Base-by-base conservation (phyloP, 2,797 vertebrate genomes). In the Darevskia mixta region DNA sequence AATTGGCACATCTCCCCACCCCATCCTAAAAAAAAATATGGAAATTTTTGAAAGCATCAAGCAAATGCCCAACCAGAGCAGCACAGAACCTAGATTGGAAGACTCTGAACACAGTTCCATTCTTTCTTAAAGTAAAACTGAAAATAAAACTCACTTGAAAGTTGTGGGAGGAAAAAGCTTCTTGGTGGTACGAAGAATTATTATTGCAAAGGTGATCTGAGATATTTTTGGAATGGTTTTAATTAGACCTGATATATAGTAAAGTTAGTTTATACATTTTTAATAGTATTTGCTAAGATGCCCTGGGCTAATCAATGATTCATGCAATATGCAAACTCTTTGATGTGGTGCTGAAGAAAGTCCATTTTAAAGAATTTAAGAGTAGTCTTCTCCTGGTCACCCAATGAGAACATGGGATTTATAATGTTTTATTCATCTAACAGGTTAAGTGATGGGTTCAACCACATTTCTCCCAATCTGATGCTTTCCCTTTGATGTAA, bases 381-480 rank as follows among this genome's bases (percentile, higher is more conserved):
- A 83, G 32, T 83, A 87, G 32, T 29, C 79, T 78, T 38, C 27
- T 89, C 38, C 73, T 82, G 43, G 27, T 78, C 55, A 49, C 32
- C 49, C 55, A 89, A 79, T 73, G 29, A 66, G n/a, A 86, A 25
- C 66, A 78, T 72, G 41, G n/a, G 58, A 18, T 86, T 79, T 83
- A 9, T 82, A n/a, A 85, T 88, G 87, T 85, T 88, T 88, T 80
- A 88, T 88, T 88, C 67, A 88, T 85, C 78, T 66, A 79, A 71
- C 67, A 78, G 82, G 87, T 88, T 88, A 85, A 84, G 58, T 71
- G 87, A 88, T 73, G 87, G 67, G 67, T 79, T 87, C 81, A 83
- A 43, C 38, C 8, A 20, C 67, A 61, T 83, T 86, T 89, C 66
- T 89, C 49, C 80, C 66, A 71, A 41, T 18, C 41, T 64, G 58